phyloP scores from a whole-genome alignment of 2,113 vertebrate genomes.

The Merops nubicus region DNA sequence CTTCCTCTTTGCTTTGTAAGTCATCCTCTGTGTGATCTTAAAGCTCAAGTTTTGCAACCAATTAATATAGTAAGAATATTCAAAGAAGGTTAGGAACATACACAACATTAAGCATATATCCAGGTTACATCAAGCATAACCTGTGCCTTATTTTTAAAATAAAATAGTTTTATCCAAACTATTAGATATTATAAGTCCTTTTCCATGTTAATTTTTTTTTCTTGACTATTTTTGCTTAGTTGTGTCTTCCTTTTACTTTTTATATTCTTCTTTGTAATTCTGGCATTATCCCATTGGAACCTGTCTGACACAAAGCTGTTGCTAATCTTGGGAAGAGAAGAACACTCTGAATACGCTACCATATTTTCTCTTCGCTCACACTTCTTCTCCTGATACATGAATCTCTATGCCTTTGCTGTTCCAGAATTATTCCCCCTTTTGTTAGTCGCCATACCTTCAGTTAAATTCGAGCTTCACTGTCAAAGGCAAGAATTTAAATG shows the following conservation, averaged over 20 bases:
- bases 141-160: rapidly evolving
- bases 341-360: not conserved
- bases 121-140: not conserved
- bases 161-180: not conserved
- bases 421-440: not conserved
- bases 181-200: not conserved
- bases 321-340: not conserved
- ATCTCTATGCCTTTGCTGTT: not conserved
- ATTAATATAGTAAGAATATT: not conserved
- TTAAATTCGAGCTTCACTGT: not conserved
- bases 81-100: not conserved
- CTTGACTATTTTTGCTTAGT: not conserved
- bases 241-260: not conserved
- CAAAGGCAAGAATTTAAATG: not conserved
- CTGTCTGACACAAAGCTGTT: not conserved
- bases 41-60: not conserved
- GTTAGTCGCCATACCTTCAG: not conserved
- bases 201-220: not conserved
- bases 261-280: not conserved
- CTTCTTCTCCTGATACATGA: not conserved
- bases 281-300: not conserved
- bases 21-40: not conserved
- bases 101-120: not conserved
- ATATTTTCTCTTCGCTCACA: not conserved
- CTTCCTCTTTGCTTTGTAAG: not conserved